Percentiles rank a stretch among this genome's conserved stretches.
Conservation (phyloP, 2,888 invertebrate genomes). For the Seira musarum region DNA sequence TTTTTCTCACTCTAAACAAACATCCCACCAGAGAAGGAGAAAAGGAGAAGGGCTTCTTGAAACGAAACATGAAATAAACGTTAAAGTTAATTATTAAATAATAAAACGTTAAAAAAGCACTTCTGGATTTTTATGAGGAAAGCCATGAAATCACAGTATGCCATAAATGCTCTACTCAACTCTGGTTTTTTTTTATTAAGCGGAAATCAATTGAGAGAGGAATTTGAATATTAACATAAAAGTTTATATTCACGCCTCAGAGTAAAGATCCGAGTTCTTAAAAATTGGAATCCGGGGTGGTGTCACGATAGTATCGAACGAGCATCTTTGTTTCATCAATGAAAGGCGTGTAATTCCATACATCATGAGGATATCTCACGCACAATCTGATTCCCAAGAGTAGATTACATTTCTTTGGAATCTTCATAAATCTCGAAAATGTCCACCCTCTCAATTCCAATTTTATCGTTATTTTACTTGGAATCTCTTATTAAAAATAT, state of each 20-base stretch:
- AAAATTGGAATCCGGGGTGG: no score
- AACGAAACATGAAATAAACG: no score
- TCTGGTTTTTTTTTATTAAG: not conserved
- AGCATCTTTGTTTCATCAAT: not conserved
- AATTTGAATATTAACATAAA: not conserved
- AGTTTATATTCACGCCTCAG: no score
- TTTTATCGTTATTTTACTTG: not conserved
- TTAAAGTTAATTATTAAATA: no score
- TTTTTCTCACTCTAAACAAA: no score
- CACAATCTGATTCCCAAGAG: constrained; percentile 23
- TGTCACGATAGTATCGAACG: no score
- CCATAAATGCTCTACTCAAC: not conserved
- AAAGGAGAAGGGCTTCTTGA: no score
- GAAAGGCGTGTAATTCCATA: not conserved
- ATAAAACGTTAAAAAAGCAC: constrained; percentile 37
- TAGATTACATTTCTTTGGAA: constrained; percentile 52
- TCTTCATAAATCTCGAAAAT: constrained; percentile 52
- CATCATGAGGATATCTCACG: constrained; percentile 27
- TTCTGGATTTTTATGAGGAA: constrained; percentile 27
- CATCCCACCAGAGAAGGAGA: no score
- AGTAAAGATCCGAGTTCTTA: no score
- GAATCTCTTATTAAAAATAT: not conserved
- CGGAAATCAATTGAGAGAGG: not conserved
- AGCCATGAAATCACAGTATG: not conserved
- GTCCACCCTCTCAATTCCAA: constrained; percentile 47